Base-by-base conservation (phyloP, 1,140 invertebrate species). In the Heliconius melpomene region DNA sequence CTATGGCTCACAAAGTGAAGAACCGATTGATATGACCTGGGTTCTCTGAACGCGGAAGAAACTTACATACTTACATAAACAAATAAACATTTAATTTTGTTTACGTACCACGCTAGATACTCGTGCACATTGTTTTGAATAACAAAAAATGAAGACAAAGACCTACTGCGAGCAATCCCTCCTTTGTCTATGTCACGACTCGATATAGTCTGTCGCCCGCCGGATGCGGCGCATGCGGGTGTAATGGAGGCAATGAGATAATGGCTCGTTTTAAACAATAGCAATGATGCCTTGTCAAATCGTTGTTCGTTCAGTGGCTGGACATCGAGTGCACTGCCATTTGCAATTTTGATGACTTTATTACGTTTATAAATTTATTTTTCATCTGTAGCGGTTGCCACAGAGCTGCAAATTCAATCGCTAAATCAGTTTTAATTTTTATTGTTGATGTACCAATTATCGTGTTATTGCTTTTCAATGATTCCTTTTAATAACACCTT, bases 231-330 rank as follows among this genome's bases (percentile, higher is more conserved):
- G 86, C 83, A 91, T 91, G 89, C 91, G 91, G 91, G 90, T 86
- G 84, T 87, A 90, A 90, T 90, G 83, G 83, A 84, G 85, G 79
- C 88, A 93, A 93, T 90, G 85, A 90, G 85, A 93, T 91, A 93
- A 90, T 91, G 85, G 77, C 52, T 85, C 80, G 88, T 83, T 87
- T 84, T 85, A 90, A 84, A 87, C 87, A 87, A 88, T 88, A 84
- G 86, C 87, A 87, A 88, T 88, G 84, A 81, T 83, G 80, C 78
- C 76, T 84, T 85, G 86, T 85, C 84, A 88, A 84, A 86, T 82
- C 81, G 83, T 78, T 84, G 77, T 77, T 79, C 80, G 77, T 77
- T 76, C 80, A 76, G 50, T 78, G 80, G 84, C 75, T 84, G 80
- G 82, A 86, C 84, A 83, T 84, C 57, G 83, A 86, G 80, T 85